Evolutionary conservation across 2,797 vertebrate genomes (phyloP), one percentile per base, ranked within the genome.

Genomic region (Botia almorhae): DNA sequence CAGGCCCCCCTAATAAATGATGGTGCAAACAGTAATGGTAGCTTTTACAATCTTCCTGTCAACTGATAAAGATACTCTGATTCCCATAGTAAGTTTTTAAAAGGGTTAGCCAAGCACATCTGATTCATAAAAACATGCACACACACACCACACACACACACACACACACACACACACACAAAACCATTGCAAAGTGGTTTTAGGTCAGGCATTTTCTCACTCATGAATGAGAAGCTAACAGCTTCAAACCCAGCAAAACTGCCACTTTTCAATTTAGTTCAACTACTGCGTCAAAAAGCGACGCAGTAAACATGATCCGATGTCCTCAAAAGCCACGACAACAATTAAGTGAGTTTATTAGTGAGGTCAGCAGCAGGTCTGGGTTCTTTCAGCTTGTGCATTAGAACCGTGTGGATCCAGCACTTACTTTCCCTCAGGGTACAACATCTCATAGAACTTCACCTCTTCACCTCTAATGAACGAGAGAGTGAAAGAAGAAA

Each of bases 371-470:
- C 17, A 46, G 72, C 23, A 51, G 33, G 73, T 78, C 50, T 60
- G 16, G 6, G 21, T 53, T 58, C 69, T 50, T 75, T 80, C 69
- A 51, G 33, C 19, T 26, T 17, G 19, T 21, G 68, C 80, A 70
- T 56, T 68, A 60, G 33, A 65, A n/a, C 43, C 21, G 29, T 56
- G 85, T 87, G 90, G 89, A 88, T 78, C 74, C 51, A 76, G 55
- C 83, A 87, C 94, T 94, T 94, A 95, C 94, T 95, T 95, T 88
- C 86, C 74, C 76, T 87, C 89, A 51, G 87, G 88, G 78, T 90
- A 93, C 69, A 92, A 78, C 48, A 92, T 91, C 71, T 92, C 93
- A 91, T 85, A 93, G 89, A 83, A 93, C n/a, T n/a, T n/a, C n/a
- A n/a, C n/a, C 84, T 82, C 80, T 88, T 94, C 90, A 81, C 81